Conservation (phyloP, 2,113 vertebrate genomes). For the Bungarus multicinctus region DNA sequence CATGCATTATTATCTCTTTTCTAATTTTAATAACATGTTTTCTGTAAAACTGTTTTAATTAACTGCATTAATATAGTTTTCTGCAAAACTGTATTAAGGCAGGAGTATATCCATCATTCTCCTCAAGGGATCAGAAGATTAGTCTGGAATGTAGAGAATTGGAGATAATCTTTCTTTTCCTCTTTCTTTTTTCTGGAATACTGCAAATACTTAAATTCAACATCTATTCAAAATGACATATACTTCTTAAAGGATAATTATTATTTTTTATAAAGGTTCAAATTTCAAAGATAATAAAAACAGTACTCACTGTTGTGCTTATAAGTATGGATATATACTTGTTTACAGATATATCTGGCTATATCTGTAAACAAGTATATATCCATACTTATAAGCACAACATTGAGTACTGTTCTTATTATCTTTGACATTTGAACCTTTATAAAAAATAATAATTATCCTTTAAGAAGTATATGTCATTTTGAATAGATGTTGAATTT, state of each 20-base stretch:
- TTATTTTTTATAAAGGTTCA: neutral
- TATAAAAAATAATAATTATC: neutral
- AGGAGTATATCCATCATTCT: constrained; percentile 43
- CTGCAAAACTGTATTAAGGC: constrained; percentile 63
- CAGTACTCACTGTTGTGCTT: neutral
- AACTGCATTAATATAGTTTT: constrained; percentile 23
- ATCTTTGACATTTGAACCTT: constrained; percentile 16
- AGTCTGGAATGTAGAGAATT: constrained; percentile 20
- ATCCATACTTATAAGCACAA: neutral
- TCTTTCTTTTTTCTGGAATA: constrained; percentile 14
- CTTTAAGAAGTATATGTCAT: neutral
- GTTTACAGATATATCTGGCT: neutral
- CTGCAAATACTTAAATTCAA: neutral
- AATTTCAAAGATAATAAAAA: neutral
- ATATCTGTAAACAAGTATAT: neutral
- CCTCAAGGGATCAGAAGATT: constrained; percentile 8
- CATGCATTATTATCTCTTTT: constrained; percentile 42
- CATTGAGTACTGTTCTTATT: neutral
- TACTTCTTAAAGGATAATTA: neutral
- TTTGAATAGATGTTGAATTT: constrained; percentile 12
- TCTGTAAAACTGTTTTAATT: constrained; percentile 47
- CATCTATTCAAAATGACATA: neutral
- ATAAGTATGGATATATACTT: neutral
- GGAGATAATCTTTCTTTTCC: constrained; percentile 28
- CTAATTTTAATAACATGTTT: constrained; percentile 64